A percentile compares a stretch with the other conserved stretches of the same genome.
phyloP scores from a whole-genome alignment of 2,797 vertebrate species.

The Cyclura pinguis region DNA sequence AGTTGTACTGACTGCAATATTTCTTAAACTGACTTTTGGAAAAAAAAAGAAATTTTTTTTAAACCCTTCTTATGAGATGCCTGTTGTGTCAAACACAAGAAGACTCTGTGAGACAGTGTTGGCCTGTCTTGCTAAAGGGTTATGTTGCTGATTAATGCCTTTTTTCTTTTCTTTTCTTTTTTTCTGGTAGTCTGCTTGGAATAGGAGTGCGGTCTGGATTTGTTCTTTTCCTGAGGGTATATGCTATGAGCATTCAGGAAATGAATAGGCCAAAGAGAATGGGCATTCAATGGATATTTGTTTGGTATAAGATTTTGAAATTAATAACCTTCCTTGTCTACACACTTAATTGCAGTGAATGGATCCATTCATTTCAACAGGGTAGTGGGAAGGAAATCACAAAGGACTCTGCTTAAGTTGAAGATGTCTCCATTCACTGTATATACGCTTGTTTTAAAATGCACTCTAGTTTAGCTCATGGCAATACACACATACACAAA shows the following conservation, averaged over 20 bases:
- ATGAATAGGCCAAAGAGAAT: constrained; percentile 60
- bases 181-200: constrained; percentile 31
- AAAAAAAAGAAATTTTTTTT: not conserved
- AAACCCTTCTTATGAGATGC: not conserved
- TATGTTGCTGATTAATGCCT: constrained; percentile 20
- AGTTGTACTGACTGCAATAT: not conserved
- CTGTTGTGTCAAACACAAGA: constrained; percentile 7
- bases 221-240: constrained; percentile 67
- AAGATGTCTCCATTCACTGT: rapidly evolving
- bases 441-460: not conserved
- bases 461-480: not conserved
- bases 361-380: constrained; percentile 71
- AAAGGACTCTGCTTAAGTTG: constrained; percentile 35
- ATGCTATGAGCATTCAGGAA: constrained; percentile 65
- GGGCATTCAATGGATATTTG: constrained; percentile 71
- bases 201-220: constrained; percentile 51
- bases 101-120: constrained; percentile 15
- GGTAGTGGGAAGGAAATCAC: constrained; percentile 50
- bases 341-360: constrained; percentile 70
- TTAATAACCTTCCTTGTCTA: constrained; percentile 54
- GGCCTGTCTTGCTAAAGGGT: not conserved
- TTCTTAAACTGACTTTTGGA: not conserved
- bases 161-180: not conserved
- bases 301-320: constrained; percentile 73
- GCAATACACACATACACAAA: not conserved